Evolutionary conservation across 2,113 vertebrate genomes (phyloP).

Genomic region (Silurus glanis): DNA sequence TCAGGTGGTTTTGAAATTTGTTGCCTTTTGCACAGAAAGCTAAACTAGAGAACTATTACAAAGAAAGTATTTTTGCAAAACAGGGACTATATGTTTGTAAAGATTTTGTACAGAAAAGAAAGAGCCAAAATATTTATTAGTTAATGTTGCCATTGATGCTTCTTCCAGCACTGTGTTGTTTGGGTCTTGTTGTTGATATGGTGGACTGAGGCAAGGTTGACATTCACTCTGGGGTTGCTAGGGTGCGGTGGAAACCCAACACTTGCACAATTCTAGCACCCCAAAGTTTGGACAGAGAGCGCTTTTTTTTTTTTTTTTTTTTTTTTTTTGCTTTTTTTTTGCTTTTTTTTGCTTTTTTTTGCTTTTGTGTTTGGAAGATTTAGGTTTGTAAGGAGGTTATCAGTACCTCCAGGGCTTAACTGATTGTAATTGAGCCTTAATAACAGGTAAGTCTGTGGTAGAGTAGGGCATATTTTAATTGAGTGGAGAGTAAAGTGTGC

Average conservation of each 20-base stretch:
- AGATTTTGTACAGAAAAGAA: constrained; percentile 72
- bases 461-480: not conserved
- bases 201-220: constrained; percentile 75
- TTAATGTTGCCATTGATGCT: constrained; percentile 66
- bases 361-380: not conserved
- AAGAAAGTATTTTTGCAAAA: constrained; percentile 70
- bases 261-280: constrained; percentile 80
- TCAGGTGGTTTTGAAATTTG: constrained; percentile 64
- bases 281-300: constrained; percentile 50
- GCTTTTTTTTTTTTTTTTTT: not conserved
- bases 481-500: not conserved
- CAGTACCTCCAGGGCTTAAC: not conserved
- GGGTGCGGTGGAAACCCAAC: constrained; percentile 79
- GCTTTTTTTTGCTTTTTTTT: not conserved
- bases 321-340: not conserved
- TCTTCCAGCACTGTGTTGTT: constrained; percentile 65
- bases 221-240: constrained; percentile 71
- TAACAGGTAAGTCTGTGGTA: constrained; percentile 15
- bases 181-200: constrained; percentile 64
- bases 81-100: constrained; percentile 70
- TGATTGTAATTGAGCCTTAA: not conserved
- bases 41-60: constrained; percentile 52
- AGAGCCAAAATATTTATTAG: constrained; percentile 59
- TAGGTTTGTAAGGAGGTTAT: constrained; percentile 15
- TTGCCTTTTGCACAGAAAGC: constrained; percentile 75